Percentiles rank a stretch among this genome's conserved stretches.
Evolutionary conservation across 1,140 invertebrate species (phyloP).

Genomic region (Drosophila nebulosa): DNA sequence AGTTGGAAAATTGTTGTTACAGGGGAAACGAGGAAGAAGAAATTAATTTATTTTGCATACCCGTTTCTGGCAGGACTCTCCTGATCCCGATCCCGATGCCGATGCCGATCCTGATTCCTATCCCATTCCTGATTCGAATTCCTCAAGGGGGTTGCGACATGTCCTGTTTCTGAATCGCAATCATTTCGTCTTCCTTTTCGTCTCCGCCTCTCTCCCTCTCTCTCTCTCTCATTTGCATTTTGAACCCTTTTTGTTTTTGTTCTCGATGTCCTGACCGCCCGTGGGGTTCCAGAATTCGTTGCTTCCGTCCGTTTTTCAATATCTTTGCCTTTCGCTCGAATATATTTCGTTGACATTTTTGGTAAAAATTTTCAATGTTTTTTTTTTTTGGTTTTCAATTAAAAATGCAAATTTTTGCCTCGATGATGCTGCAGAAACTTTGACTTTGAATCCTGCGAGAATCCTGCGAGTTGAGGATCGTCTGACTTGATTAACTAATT

Average conservation of each 20-base stretch:
- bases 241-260: background rate
- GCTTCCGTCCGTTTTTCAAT: background rate
- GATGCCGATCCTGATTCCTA: no score
- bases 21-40: background rate
- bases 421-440: constrained; percentile 70
- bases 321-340: background rate
- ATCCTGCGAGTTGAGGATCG: background rate
- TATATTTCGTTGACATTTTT: background rate
- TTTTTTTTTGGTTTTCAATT: constrained; percentile 56
- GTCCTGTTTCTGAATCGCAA: constrained; percentile 48
- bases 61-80: background rate
- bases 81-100: background rate
- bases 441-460: constrained; percentile 33
- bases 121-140: background rate
- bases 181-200: constrained; percentile 51
- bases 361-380: constrained; percentile 33
- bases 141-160: constrained; percentile 39
- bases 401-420: constrained; percentile 64
- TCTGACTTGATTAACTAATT: constrained; percentile 72
- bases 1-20: no score
- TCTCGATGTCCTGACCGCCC: background rate
- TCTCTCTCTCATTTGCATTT: background rate
- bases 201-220: constrained; percentile 16
- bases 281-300: background rate
- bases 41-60: constrained; percentile 1